Evolutionary conservation across 2,888 invertebrate species (phyloP).

Genomic region (Xanthorhoe spadicearia): DNA sequence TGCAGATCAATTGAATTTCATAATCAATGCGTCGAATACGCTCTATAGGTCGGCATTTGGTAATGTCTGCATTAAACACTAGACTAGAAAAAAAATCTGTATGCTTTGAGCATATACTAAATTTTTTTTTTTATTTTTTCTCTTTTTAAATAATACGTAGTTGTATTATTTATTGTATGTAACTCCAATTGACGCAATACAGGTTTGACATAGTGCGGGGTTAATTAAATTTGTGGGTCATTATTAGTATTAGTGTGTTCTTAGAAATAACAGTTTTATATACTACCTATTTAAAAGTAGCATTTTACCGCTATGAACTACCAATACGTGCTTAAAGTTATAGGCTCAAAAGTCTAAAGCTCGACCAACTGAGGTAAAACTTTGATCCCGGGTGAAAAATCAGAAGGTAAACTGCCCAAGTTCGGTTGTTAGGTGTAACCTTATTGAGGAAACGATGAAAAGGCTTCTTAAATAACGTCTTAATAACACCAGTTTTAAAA

Average conservation of each 20-base stretch:
- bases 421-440: constrained; percentile 48
- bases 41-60: no score
- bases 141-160: no score
- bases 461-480: constrained; percentile 30
- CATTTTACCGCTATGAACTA: background rate
- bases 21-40: no score
- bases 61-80: no score
- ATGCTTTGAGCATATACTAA: no score
- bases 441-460: constrained; percentile 33
- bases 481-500: constrained; percentile 32
- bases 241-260: background rate
- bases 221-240: no score
- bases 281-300: background rate
- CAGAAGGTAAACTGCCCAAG: constrained; percentile 53
- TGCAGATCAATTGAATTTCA: no score
- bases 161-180: no score
- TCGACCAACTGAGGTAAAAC: constrained; percentile 37
- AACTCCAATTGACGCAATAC: no score
- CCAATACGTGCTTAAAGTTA: constrained; percentile 6
- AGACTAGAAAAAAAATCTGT: no score
- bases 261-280: background rate
- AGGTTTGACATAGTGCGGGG: no score
- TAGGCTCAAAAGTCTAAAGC: constrained; percentile 7
- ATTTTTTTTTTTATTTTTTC: no score
- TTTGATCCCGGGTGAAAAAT: constrained; percentile 55